Base-by-base conservation (phyloP, 2,888 invertebrate genomes). In the Clepsis dumicolana region DNA sequence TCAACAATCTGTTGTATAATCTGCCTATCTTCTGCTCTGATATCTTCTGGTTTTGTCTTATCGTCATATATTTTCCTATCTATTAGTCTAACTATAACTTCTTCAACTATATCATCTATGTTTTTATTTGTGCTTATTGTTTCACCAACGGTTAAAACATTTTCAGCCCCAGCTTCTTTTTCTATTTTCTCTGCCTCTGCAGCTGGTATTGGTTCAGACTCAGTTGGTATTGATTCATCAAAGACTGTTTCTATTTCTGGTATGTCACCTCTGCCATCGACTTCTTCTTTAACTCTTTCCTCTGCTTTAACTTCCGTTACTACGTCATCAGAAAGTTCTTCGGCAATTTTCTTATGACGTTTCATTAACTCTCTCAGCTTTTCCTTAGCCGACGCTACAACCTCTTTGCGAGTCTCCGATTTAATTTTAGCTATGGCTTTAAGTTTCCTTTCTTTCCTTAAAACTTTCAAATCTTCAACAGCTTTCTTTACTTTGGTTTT, bases 61-160 rank as follows among this genome's bases (percentile, higher is more conserved):
- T 91, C 93, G 67, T 94, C 94, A 73, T 93, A 94, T 76, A 94
- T 89, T 85, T 94, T 94, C 75, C 94, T 90, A 78, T 93, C 92
- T 77, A 93, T 86, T 54, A 93, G 82, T 74, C 92, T 88, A 56
- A 76, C 73, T 75, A 94, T 91, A 52, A 93, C 93, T 75, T 94
- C 93, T 79, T 94, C 94, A 0, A 94, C 93, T 69, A 94, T 94
- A 12, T 82, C 82, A 72, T 94, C 89, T 67, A 94, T 84, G 71
- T 87, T 91, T 80, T 90, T 86, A 72, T 89, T 86, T 27, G 83
- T 83, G 44, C 74, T 78, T 67, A 77, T 83, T 48, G 74, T 71
- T 66, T 67, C 69, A 54, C 79, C 74, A 56, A 21, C 70, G 44
- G 18, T 41, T 60, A 59, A 29, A 54, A 53, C 27, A 61, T 50